Conservation (phyloP, 2,888 invertebrate species). For the Sesamia inferens region DNA sequence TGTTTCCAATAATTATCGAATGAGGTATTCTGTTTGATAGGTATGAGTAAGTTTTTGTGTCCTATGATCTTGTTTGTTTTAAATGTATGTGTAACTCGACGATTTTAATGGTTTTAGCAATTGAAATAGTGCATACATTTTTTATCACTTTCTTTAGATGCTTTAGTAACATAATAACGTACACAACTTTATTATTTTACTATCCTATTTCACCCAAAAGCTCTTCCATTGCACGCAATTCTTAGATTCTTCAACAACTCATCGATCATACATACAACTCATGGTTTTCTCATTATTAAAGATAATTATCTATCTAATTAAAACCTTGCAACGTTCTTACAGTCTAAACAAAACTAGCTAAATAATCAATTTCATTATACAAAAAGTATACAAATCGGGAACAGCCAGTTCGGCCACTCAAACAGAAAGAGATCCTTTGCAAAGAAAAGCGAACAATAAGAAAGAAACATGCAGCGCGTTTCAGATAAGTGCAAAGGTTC, state of each 20-base stretch:
- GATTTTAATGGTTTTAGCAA: background rate
- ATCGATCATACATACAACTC: background rate
- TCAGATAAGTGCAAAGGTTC: slow-evolving; percentile 49
- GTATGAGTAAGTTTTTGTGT: background rate
- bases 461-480: slow-evolving; percentile 32
- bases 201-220: slow-evolving; percentile 3
- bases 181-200: background rate
- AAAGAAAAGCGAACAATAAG: slow-evolving; percentile 34
- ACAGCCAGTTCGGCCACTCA: slow-evolving; percentile 22
- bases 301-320: background rate
- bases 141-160: background rate
- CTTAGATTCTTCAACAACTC: slow-evolving; percentile 7
- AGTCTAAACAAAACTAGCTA: background rate
- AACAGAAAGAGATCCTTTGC: slow-evolving; percentile 41
- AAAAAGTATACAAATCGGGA: slow-evolving; percentile 34
- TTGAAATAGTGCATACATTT: background rate
- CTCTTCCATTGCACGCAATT: slow-evolving; percentile 15
- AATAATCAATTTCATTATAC: background rate
- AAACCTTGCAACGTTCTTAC: background rate
- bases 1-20: slow-evolving; percentile 23
- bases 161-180: background rate
- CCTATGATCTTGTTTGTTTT: background rate
- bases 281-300: background rate
- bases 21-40: slow-evolving; percentile 21
- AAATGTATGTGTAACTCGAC: background rate